phyloP scores from a whole-genome alignment of 2,113 vertebrate genomes.

The Spilogale gracilis region DNA sequence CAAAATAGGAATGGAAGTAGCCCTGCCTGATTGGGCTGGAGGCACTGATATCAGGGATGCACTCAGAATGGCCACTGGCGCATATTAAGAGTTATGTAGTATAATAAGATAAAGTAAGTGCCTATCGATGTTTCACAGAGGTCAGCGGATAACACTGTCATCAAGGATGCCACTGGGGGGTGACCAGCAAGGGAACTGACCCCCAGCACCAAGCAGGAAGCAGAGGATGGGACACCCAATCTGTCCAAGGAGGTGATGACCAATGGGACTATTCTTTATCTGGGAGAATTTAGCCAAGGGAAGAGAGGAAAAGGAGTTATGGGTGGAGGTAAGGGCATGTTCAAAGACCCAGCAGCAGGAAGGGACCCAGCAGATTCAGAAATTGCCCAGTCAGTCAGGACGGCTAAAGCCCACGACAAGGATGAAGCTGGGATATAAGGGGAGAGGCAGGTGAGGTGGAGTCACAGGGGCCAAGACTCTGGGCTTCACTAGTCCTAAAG shows the following conservation, averaged over 20 bases:
- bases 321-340: not conserved
- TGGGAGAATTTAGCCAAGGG: too few relatives aligned
- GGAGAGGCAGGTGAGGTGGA: not conserved
- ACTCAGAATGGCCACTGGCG: fast-evolving
- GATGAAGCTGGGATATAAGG: too few relatives aligned
- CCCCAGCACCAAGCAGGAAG: not conserved
- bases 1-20: not conserved
- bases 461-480: fast-evolving
- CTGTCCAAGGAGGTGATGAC: not conserved
- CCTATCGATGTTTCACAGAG: not conserved
- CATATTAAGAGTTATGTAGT: fast-evolving
- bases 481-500: not conserved
- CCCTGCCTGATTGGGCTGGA: not conserved
- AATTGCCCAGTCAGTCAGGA: fast-evolving
- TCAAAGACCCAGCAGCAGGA: not conserved
- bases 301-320: not conserved
- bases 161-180: not conserved
- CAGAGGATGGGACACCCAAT: not conserved
- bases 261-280: not conserved
- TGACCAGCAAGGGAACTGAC: not conserved
- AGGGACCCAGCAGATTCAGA: not conserved
- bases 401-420: not conserved
- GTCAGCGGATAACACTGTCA: not conserved
- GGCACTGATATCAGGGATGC: fast-evolving
- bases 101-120: not conserved